These are phyloP conservation scores for Cnemophilus loriae DNA, from an alignment of 2,113 vertebrate genomes.

Conservation along the genomic window DNA sequence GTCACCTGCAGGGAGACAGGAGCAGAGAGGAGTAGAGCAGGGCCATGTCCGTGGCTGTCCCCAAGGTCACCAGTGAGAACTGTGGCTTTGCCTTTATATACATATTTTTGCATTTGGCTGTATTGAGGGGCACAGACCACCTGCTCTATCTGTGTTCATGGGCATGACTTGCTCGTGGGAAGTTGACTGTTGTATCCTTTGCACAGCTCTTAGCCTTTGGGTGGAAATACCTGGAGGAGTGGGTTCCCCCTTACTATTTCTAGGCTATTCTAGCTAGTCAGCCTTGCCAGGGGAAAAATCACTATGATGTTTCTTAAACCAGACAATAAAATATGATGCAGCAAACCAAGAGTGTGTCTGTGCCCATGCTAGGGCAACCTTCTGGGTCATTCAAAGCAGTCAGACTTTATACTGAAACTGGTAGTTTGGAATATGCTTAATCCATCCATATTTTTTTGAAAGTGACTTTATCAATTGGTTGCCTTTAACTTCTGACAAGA, in stretches of 20 bases:
- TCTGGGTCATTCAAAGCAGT: background rate
- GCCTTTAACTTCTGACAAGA: background rate
- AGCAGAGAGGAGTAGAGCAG: background rate
- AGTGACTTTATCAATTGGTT: background rate
- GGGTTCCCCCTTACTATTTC: background rate
- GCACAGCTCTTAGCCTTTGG: background rate
- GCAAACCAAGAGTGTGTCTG: background rate
- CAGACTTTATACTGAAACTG: background rate
- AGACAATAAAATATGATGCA: background rate
- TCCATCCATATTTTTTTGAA: background rate
- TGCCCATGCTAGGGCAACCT: background rate
- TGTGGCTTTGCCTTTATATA: background rate
- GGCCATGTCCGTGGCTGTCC: too few relatives aligned
- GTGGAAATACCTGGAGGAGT: background rate
- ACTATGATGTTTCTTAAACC: background rate
- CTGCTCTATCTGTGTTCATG: accelerated
- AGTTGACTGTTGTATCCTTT: background rate
- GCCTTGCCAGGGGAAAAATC: background rate
- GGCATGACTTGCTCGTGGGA: accelerated
- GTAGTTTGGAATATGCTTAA: background rate
- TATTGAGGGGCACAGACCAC: accelerated
- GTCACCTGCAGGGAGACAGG: background rate
- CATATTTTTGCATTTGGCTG: background rate
- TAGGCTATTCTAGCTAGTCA: background rate
- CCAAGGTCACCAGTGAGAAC: background rate